These are phyloP conservation scores for Acanthosepion lycidas DNA, from an alignment of 2,888 invertebrate species.

Conservation along the genomic window DNA sequence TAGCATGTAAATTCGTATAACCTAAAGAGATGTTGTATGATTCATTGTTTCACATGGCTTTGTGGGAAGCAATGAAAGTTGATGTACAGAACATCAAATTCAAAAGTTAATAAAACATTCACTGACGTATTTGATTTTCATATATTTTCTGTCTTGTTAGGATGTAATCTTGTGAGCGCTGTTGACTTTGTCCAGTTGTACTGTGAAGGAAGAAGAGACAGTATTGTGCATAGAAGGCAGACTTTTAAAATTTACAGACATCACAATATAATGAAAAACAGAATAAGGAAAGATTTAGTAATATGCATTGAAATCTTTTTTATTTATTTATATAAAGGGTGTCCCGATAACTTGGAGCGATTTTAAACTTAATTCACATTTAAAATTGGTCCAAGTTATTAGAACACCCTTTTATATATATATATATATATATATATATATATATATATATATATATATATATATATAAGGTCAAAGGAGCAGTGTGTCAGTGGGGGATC, in stretches of 20 bases:
- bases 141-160: not conserved
- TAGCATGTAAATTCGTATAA: too few relatives aligned
- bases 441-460: too few relatives aligned
- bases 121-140: not conserved
- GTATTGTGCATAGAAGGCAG: not conserved
- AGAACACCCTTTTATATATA: too few relatives aligned
- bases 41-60: too few relatives aligned
- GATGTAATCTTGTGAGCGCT: not conserved
- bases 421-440: too few relatives aligned
- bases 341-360: too few relatives aligned
- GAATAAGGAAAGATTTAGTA: not conserved
- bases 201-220: not conserved
- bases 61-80: too few relatives aligned
- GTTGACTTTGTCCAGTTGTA: not conserved
- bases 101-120: too few relatives aligned
- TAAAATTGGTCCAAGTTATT: too few relatives aligned
- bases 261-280: not conserved
- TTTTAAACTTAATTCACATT: too few relatives aligned
- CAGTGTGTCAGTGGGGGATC: not conserved
- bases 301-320: not conserved
- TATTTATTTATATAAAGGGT: not conserved
- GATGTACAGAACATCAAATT: too few relatives aligned
- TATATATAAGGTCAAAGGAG: not conserved
- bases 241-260: not conserved
- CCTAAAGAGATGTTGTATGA: too few relatives aligned